Conservation (phyloP, 2,888 invertebrate genomes). For the Drosophila nr. medialis region DNA sequence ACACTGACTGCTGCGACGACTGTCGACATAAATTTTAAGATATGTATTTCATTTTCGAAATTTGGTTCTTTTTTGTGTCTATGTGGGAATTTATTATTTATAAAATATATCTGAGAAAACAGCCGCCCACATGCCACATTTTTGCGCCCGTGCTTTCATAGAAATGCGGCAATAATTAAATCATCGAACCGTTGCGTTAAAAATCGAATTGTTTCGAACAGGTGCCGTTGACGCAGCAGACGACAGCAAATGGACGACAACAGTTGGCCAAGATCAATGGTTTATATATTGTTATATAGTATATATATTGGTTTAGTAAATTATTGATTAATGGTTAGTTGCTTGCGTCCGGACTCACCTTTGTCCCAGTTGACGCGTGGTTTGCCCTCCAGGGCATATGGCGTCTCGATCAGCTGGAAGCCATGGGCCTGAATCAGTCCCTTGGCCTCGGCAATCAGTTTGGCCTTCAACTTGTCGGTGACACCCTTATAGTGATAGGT, state of each 20-base stretch:
- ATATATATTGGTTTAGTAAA: constrained; percentile 7
- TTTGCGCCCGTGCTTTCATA: constrained; percentile 44
- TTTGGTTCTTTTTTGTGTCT: constrained; percentile 5
- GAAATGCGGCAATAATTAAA: constrained; percentile 71
- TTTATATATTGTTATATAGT: constrained; percentile 3
- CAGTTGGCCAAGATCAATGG: constrained; percentile 60
- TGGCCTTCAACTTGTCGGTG: constrained; percentile 87
- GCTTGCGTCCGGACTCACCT: constrained; percentile 84
- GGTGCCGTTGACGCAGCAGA: constrained; percentile 54
- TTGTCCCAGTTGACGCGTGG: constrained; percentile 93
- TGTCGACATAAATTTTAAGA: constrained; percentile 53
- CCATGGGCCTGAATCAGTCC: constrained; percentile 88
- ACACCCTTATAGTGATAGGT: constrained; percentile 91
- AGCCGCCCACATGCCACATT: constrained; percentile 59
- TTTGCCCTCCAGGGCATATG: constrained; percentile 91
- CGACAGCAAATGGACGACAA: constrained; percentile 66
- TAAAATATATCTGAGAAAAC: constrained; percentile 34
- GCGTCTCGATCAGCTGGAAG: constrained; percentile 89
- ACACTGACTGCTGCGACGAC: constrained; percentile 34
- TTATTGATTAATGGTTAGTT: constrained; percentile 16
- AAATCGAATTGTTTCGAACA: constrained; percentile 78
- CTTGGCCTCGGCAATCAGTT: constrained; percentile 87
- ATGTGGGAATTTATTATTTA: constrained; percentile 15
- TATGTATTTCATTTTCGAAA: constrained; percentile 23
- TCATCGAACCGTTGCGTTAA: constrained; percentile 66